phyloP scores from a whole-genome alignment of 2,888 invertebrate genomes.

The Xanthia icteritia region DNA sequence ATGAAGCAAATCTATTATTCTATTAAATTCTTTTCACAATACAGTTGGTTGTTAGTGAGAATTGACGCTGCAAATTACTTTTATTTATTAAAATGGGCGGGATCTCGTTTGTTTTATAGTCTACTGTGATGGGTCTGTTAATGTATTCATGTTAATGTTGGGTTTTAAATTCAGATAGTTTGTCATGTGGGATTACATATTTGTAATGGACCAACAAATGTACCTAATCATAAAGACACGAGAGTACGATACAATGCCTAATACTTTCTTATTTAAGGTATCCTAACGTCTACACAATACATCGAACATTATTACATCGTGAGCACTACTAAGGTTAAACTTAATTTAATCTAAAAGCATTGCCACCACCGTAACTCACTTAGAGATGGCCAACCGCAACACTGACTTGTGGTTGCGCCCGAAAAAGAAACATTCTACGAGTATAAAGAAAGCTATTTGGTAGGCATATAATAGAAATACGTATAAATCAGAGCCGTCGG shows the following conservation, averaged over 20 bases:
- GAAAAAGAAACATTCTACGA: constrained; percentile 81
- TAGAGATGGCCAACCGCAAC: constrained; percentile 72
- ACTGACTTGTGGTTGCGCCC: constrained; percentile 75
- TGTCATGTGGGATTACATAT: background rate
- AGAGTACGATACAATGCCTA: background rate
- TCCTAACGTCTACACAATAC: background rate
- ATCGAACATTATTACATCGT: constrained; percentile 60
- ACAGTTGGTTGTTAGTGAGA: constrained; percentile 7
- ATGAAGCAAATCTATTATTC: constrained; percentile 72
- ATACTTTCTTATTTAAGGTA: background rate
- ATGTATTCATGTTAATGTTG: constrained; percentile 24
- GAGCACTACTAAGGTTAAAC: constrained; percentile 72
- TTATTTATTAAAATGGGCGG: constrained; percentile 23
- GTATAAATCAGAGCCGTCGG: constrained; percentile 87
- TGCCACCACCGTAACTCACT: constrained; percentile 75
- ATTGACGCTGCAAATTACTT: constrained; percentile 25
- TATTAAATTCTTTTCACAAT: constrained; percentile 47
- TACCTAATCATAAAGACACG: background rate
- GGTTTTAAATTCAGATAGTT: constrained; percentile 20
- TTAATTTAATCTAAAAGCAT: constrained; percentile 80
- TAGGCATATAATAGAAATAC: constrained; percentile 88
- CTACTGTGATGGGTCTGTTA: constrained; percentile 22
- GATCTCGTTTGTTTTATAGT: constrained; percentile 41
- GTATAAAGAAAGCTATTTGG: constrained; percentile 86
- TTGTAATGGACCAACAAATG: background rate